Percentiles rank a stretch among this genome's conserved stretches.
phyloP scores from a whole-genome alignment of 1,140 invertebrate species.

The Metaphire vulgaris region DNA sequence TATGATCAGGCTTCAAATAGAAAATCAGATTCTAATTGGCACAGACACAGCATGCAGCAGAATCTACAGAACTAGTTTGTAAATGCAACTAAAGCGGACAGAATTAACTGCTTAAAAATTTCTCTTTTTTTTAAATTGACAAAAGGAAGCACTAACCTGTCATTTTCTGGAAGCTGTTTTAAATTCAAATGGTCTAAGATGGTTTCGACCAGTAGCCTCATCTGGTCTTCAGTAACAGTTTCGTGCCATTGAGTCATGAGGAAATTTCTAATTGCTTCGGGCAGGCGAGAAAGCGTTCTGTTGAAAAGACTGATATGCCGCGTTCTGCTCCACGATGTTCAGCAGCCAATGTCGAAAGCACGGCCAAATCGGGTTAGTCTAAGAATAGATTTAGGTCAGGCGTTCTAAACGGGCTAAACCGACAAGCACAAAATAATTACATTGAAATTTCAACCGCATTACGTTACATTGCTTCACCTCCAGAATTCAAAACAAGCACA shows the following conservation, averaged over 20 bases:
- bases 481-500: too few species aligned
- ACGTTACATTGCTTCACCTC: too few species aligned
- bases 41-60: too few species aligned
- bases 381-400: not conserved
- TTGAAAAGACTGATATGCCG: constrained; percentile 29
- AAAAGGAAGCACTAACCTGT: not conserved
- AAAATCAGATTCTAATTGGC: constrained; percentile 6
- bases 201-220: constrained; percentile 24
- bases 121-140: not conserved
- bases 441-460: too few species aligned
- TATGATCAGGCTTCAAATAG: not conserved
- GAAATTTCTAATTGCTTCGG: constrained; percentile 31
- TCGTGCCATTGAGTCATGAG: constrained; percentile 37
- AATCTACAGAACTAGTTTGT: too few species aligned
- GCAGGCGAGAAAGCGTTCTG: constrained; percentile 31
- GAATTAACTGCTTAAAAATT: not conserved
- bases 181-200: constrained; percentile 23
- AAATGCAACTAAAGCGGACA: not conserved
- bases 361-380: constrained; percentile 22
- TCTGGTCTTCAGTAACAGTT: constrained; percentile 24
- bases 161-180: constrained; percentile 18
- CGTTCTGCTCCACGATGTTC: constrained; percentile 36
- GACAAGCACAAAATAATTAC: too few species aligned
- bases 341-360: constrained; percentile 34
- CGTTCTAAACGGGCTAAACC: too few species aligned